Evolutionary conservation across 2,797 vertebrate species (phyloP).

Genomic region (Macropodus opercularis): DNA sequence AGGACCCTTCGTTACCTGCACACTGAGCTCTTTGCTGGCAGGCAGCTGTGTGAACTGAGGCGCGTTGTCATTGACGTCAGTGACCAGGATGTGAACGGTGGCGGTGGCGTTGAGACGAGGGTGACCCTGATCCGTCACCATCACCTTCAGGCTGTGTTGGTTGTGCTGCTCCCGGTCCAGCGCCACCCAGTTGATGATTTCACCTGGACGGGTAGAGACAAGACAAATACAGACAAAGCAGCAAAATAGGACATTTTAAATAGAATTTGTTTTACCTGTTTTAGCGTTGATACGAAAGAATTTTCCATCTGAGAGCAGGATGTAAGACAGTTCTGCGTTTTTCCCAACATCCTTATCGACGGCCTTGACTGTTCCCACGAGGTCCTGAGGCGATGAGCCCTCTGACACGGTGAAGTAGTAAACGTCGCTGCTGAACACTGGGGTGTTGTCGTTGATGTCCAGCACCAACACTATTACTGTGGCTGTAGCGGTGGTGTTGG

Average conservation of each 20-base stretch:
- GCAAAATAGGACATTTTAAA: not conserved
- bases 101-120: conserved; percentile 85
- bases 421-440: conserved; percentile 78
- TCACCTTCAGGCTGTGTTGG: conserved; percentile 85
- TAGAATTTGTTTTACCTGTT: conserved; percentile 83
- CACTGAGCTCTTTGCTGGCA: conserved; percentile 72
- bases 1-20: conserved; percentile 75
- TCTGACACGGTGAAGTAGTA: conserved; percentile 90
- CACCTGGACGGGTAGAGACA: conserved; percentile 77
- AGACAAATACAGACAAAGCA: not conserved
- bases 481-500: conserved; percentile 77
- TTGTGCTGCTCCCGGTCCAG: conserved; percentile 86
- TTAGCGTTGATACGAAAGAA: conserved; percentile 92
- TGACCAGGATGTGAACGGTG: conserved; percentile 80
- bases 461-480: conserved; percentile 83
- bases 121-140: conserved; percentile 87
- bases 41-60: conserved; percentile 86
- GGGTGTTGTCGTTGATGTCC: conserved; percentile 92
- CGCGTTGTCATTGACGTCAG: conserved; percentile 88
- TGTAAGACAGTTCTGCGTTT: conserved; percentile 91
- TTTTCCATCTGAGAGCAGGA: conserved; percentile 90
- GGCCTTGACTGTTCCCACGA: conserved; percentile 86
- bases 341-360: conserved; percentile 87
- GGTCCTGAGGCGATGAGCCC: conserved; percentile 81
- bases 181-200: conserved; percentile 88